Conservation (phyloP, 2,113 vertebrate species). For the Salminus brasiliensis region DNA sequence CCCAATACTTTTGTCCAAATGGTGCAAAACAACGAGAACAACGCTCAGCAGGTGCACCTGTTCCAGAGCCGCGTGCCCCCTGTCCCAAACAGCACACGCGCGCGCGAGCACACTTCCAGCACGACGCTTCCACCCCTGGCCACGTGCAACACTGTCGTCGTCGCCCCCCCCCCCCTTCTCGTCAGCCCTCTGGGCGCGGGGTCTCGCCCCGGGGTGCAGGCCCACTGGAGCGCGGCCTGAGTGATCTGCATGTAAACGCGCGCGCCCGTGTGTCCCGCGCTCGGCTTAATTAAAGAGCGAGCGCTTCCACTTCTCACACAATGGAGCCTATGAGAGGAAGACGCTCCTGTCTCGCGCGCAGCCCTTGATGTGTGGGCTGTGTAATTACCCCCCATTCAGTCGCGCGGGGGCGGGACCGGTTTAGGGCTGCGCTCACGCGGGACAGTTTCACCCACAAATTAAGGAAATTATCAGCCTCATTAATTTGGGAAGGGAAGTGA, state of each 20-base stretch:
- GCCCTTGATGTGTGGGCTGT: conserved; percentile 67
- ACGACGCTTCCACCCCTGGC: too few species aligned
- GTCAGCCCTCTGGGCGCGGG: not conserved
- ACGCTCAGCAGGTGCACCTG: too few species aligned
- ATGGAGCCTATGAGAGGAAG: conserved; percentile 50
- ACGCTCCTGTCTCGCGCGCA: conserved; percentile 27
- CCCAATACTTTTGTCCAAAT: too few species aligned
- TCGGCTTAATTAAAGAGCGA: conserved; percentile 68
- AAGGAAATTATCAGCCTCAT: conserved; percentile 74
- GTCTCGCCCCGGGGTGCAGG: not conserved
- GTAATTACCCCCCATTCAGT: conserved; percentile 73
- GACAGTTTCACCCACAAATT: conserved; percentile 66
- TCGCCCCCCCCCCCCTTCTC: not conserved
- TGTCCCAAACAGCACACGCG: not conserved
- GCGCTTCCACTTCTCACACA: conserved; percentile 63
- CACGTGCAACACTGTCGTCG: not conserved
- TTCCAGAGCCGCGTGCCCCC: too few species aligned
- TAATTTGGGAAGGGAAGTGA: conserved; percentile 73
- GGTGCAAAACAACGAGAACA: too few species aligned
- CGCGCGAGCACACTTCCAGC: not conserved
- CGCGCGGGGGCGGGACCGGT: conserved; percentile 67
- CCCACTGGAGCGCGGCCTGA: conserved; percentile 51
- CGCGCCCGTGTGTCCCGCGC: conserved; percentile 33
- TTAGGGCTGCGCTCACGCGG: conserved; percentile 31
- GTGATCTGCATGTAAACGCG: conserved; percentile 40